These are phyloP conservation scores for Leptodactylus fallax DNA, from an alignment of 2,797 vertebrate species.

Conservation along the genomic window DNA sequence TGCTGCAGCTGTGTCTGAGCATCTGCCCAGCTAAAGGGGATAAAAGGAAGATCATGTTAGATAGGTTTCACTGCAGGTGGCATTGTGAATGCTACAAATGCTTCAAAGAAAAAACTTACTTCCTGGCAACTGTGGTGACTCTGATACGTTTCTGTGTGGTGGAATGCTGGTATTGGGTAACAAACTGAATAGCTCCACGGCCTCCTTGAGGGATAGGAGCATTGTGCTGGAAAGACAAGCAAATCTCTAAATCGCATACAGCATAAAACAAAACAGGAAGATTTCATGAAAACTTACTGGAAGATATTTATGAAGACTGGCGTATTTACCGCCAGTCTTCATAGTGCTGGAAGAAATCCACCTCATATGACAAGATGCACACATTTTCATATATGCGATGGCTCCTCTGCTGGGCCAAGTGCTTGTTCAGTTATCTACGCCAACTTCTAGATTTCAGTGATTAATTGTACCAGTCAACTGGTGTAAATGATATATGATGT, in stretches of 20 bases:
- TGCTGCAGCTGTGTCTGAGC: constrained; percentile 95
- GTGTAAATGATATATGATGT: no score
- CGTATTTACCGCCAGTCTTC: not conserved
- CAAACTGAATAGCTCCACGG: constrained; percentile 92
- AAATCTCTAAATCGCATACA: not conserved
- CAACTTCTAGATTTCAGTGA: no score
- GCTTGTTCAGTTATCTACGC: no score
- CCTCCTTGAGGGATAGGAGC: constrained; percentile 93
- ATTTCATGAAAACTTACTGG: not conserved
- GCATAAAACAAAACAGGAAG: not conserved
- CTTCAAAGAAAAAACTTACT: constrained; percentile 79
- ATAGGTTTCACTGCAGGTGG: no score
- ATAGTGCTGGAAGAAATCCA: no score
- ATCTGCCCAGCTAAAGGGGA: constrained; percentile 88
- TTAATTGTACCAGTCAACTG: no score
- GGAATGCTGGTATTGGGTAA: constrained; percentile 96
- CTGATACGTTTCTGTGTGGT: constrained; percentile 90
- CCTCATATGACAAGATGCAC: no score
- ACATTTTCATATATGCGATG: no score
- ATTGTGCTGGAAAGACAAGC: constrained; percentile 83
- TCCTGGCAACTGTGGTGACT: constrained; percentile 93
- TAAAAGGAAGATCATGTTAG: not conserved
- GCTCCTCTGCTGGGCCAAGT: no score
- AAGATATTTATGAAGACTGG: no score
- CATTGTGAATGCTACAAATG: not conserved